Evolutionary conservation across 1,140 invertebrate genomes (phyloP).

Genomic region (Ladona fulva): DNA sequence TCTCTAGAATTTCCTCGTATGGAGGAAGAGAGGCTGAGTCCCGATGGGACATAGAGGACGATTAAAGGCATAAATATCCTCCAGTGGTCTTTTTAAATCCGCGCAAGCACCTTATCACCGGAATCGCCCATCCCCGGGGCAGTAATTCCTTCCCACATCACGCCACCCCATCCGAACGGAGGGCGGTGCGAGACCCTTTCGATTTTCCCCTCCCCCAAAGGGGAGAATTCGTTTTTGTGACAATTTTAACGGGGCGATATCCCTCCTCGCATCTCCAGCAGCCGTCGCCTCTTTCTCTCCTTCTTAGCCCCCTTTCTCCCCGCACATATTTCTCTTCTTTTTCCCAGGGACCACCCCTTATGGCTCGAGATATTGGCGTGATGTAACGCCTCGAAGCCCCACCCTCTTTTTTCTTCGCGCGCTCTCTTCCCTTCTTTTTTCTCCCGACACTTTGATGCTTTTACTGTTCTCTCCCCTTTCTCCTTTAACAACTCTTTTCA

Average conservation of each 20-base stretch:
- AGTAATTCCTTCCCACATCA: conserved; percentile 9
- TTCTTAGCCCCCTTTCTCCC: background rate
- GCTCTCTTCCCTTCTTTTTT: background rate
- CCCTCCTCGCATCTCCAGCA: background rate
- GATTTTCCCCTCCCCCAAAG: background rate
- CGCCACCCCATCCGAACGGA: background rate
- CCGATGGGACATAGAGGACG: background rate
- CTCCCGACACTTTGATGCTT: background rate
- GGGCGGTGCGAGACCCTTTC: background rate
- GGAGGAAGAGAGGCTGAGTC: background rate
- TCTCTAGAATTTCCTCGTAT: background rate
- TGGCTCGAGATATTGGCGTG: background rate
- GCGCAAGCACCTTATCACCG: background rate
- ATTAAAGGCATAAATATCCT: conserved; percentile 10
- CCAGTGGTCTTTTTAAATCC: background rate
- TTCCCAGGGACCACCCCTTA: background rate
- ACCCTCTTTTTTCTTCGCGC: background rate
- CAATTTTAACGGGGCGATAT: conserved; percentile 5
- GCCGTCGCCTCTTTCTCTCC: background rate
- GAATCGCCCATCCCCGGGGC: background rate
- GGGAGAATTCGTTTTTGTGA: conserved; percentile 6
- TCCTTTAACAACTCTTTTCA: background rate
- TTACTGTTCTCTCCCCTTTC: background rate
- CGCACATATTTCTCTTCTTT: too few relatives aligned
- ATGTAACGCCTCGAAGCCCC: background rate